Percentiles rank a stretch among this genome's conserved stretches.
Conservation (phyloP, 2,797 vertebrate genomes). For the Toxotes lorentzi region DNA sequence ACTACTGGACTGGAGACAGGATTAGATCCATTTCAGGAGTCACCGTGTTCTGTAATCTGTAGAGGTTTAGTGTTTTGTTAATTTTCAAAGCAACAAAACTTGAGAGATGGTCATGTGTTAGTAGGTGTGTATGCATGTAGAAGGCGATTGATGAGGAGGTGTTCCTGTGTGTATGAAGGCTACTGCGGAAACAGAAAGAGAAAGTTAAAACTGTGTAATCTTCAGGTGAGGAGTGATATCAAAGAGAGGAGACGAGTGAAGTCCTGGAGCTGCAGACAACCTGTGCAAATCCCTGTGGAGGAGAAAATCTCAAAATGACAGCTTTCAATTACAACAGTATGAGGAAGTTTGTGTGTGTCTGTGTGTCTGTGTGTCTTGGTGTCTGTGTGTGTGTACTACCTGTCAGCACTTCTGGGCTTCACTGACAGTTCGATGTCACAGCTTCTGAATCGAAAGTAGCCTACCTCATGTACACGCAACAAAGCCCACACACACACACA, state of each 20-base stretch:
- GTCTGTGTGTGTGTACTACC: conserved; percentile 30
- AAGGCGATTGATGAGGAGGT: not conserved
- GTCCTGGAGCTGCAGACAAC: conserved; percentile 62
- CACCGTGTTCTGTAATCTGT: not conserved
- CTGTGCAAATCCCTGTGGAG: conserved; percentile 69
- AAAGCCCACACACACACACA: not conserved
- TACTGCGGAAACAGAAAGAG: conserved; percentile 33
- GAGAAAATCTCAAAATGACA: conserved; percentile 71
- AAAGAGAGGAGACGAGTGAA: conserved; percentile 64
- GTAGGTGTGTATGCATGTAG: not conserved
- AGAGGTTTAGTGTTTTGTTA: conserved; percentile 1
- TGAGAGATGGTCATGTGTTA: conserved; percentile 22
- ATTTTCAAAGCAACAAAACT: conserved; percentile 30
- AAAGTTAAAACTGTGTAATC: conserved; percentile 55
- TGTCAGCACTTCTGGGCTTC: conserved; percentile 66
- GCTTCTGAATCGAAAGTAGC: conserved; percentile 59
- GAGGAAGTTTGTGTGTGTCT: conserved; percentile 26
- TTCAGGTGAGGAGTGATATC: conserved; percentile 65
- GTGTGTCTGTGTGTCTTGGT: not conserved
- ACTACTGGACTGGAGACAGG: conserved; percentile 12
- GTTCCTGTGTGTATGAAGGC: conserved; percentile 13
- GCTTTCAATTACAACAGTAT: conserved; percentile 73
- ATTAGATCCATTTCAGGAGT: conserved; percentile 39
- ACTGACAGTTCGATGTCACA: conserved; percentile 68
- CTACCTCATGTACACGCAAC: conserved; percentile 39